phyloP scores from a whole-genome alignment of 2,888 invertebrate species.

The Tipula vernalis region DNA sequence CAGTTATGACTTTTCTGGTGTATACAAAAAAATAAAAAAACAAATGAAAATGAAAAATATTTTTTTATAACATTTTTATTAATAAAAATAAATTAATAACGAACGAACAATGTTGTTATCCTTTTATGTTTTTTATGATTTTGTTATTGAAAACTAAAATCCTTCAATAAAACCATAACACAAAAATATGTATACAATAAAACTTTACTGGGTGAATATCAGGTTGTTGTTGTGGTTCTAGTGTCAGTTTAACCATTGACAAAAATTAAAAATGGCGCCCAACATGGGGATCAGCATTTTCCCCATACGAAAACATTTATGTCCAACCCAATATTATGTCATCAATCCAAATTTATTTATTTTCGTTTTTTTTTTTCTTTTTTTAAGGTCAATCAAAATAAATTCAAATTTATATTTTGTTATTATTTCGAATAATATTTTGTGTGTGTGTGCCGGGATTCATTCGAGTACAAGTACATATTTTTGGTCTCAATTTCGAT shows the following conservation, averaged over 20 bases:
- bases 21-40: neutral
- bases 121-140: neutral
- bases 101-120: conserved; percentile 4
- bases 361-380: neutral
- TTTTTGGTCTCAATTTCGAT: neutral
- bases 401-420: neutral
- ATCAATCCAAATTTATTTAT: neutral
- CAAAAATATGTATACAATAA: neutral
- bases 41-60: neutral
- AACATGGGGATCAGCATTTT: neutral
- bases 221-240: neutral
- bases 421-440: neutral
- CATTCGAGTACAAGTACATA: neutral
- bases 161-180: neutral
- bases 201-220: neutral
- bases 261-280: neutral
- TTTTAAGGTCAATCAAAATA: neutral
- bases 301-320: neutral
- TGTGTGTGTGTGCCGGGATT: neutral
- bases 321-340: neutral
- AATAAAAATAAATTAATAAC: conserved; percentile 4
- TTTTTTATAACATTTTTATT: conserved; percentile 4
- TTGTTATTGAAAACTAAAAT: conserved; percentile 4
- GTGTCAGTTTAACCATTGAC: neutral
- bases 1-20: neutral